Conservation (phyloP, 92 coral and sea anemone genomes). For the Siderastrea radians region DNA sequence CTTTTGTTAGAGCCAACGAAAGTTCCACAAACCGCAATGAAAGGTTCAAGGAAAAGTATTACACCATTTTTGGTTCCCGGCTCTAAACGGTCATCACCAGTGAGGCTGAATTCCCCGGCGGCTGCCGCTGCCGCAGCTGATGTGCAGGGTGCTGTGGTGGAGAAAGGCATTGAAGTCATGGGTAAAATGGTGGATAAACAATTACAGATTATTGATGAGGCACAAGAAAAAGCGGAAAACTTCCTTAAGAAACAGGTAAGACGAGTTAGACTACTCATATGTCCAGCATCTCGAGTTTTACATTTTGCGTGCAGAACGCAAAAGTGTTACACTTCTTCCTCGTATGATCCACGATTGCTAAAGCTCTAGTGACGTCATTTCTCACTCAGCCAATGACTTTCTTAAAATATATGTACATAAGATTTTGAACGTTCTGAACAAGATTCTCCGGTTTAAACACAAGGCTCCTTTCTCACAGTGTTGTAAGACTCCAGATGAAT, state of each 20-base stretch:
- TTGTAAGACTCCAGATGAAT: too few relatives aligned
- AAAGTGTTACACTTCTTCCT: too few relatives aligned
- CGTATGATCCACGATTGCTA: too few relatives aligned
- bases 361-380: too few relatives aligned
- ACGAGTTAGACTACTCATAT: too few relatives aligned
- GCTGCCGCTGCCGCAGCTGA: constrained; percentile 35
- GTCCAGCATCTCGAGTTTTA: too few relatives aligned
- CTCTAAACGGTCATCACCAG: constrained; percentile 7
- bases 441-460: too few relatives aligned
- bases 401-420: too few relatives aligned
- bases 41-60: constrained; percentile 1
- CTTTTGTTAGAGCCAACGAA: not conserved
- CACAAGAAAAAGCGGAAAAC: constrained; percentile 32
- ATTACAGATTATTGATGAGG: constrained; percentile 34
- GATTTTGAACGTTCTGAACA: too few relatives aligned
- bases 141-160: constrained; percentile 32
- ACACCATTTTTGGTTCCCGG: not conserved
- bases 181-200: constrained; percentile 39
- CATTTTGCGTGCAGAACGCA: too few relatives aligned
- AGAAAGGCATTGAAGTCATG: constrained; percentile 40
- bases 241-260: constrained; percentile 38
- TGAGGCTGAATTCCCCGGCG: constrained; percentile 16
- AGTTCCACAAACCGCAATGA: not conserved
- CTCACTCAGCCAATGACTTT: too few relatives aligned
- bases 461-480: too few relatives aligned